These are phyloP conservation scores for Trichopria drosophilae DNA, from an alignment of 2,888 invertebrate species.

Conservation along the genomic window DNA sequence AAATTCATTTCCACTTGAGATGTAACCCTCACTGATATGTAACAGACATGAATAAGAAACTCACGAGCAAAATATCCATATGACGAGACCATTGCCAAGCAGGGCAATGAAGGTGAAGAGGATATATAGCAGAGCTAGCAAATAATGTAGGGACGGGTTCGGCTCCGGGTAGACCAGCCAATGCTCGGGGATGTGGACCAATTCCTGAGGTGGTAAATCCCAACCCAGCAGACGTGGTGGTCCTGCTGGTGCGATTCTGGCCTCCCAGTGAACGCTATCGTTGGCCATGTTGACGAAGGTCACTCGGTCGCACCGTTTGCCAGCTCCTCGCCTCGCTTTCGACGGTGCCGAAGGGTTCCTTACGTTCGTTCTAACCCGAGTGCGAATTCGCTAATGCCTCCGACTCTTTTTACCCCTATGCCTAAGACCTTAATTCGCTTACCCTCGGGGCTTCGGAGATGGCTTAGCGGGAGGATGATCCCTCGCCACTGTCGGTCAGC, in stretches of 20 bases:
- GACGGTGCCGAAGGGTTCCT: constrained; percentile 32
- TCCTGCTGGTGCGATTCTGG: constrained; percentile 51
- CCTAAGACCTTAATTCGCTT: constrained; percentile 37
- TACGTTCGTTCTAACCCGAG: constrained; percentile 36
- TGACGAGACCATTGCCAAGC: constrained; percentile 81
- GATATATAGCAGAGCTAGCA: constrained; percentile 76
- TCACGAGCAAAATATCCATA: constrained; percentile 82
- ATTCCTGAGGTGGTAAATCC: constrained; percentile 76
- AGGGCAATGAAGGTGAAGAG: constrained; percentile 74
- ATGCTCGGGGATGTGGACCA: constrained; percentile 72
- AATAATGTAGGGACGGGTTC: constrained; percentile 78
- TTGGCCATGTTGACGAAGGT: constrained; percentile 43
- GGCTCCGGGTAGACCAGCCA: constrained; percentile 82
- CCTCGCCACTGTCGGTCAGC: constrained; percentile 45
- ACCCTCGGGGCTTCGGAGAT: constrained; percentile 35
- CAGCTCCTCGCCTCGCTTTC: constrained; percentile 45
- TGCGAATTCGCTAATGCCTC: constrained; percentile 6
- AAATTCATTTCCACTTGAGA: too few species aligned
- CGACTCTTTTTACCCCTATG: constrained; percentile 24
- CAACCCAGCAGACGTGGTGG: constrained; percentile 68
- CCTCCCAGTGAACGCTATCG: constrained; percentile 50
- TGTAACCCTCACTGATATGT: too few species aligned
- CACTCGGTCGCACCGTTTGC: constrained; percentile 44
- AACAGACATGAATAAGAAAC: too few species aligned
- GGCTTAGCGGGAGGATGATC: constrained; percentile 47